phyloP scores from a whole-genome alignment of 2,113 vertebrate species.

The Condylura cristata region DNA sequence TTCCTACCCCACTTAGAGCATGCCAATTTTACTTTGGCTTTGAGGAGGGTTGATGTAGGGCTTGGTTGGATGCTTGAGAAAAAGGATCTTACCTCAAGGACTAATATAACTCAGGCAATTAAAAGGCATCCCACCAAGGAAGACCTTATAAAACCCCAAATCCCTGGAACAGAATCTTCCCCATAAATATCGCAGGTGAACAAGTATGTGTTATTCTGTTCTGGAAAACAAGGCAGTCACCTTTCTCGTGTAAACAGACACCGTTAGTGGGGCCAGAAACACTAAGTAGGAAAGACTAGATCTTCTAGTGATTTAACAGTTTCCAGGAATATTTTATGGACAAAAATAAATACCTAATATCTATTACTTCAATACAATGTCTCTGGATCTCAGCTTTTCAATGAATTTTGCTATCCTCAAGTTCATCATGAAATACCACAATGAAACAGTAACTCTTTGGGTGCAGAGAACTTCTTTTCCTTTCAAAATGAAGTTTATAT shows the following conservation, averaged over 20 bases:
- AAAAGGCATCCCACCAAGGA: constrained; percentile 55
- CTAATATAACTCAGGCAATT: constrained; percentile 66
- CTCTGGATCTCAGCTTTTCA: not conserved
- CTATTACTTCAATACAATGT: not conserved
- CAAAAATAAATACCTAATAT: not conserved
- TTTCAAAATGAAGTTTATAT: not conserved
- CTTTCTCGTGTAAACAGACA: constrained; percentile 22
- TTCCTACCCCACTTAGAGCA: constrained; percentile 86
- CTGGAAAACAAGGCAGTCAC: not conserved
- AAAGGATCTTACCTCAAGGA: constrained; percentile 56
- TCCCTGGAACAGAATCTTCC: constrained; percentile 20
- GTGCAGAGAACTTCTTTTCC: not conserved
- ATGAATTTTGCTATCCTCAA: not conserved
- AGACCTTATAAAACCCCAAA: constrained; percentile 49
- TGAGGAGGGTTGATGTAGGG: constrained; percentile 73
- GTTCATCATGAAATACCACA: not conserved
- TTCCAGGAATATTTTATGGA: not conserved
- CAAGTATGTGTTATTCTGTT: not conserved
- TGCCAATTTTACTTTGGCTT: constrained; percentile 84
- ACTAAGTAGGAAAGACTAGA: not conserved
- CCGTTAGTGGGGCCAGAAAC: not conserved
- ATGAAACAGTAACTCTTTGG: not conserved
- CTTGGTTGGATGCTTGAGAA: constrained; percentile 79
- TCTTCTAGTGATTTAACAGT: not conserved
- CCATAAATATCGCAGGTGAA: constrained; percentile 48